Percentiles rank a stretch among this genome's conserved stretches.
These are phyloP conservation scores for Netelia inedita DNA, from an alignment of 2,888 invertebrate species.

Conservation along the genomic window DNA sequence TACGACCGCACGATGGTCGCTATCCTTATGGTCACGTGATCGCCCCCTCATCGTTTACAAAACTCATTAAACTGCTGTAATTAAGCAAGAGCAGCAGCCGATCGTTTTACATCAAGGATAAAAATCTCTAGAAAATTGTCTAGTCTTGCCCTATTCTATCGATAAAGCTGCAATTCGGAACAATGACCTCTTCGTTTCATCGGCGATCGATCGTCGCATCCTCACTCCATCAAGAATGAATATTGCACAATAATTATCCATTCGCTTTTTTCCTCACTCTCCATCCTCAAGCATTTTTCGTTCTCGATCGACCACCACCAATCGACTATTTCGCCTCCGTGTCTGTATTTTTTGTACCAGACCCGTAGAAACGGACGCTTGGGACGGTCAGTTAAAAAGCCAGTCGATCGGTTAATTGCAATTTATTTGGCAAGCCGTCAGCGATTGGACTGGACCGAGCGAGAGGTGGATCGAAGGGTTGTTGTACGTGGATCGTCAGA, in stretches of 20 bases:
- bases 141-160: too few relatives aligned
- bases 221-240: background rate
- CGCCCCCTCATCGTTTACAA: too few relatives aligned
- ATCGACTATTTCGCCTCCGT: constrained; percentile 55
- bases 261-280: constrained; percentile 60
- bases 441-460: constrained; percentile 53
- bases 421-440: constrained; percentile 61
- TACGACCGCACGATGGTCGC: too few relatives aligned
- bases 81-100: too few relatives aligned
- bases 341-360: too few relatives aligned
- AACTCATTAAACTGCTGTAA: too few relatives aligned
- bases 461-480: constrained; percentile 3
- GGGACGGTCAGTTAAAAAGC: constrained; percentile 26
- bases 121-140: too few relatives aligned
- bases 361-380: background rate
- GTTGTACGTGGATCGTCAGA: background rate
- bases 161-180: too few relatives aligned
- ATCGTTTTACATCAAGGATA: too few relatives aligned
- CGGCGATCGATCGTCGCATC: too few relatives aligned
- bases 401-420: constrained; percentile 50
- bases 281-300: constrained; percentile 29
- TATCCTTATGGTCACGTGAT: too few relatives aligned
- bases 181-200: too few relatives aligned
- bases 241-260: background rate
- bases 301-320: background rate